Evolutionary conservation across 2,888 invertebrate genomes (phyloP), one percentile per base, ranked within the genome.

Genomic region (Poecilobothrus nobilitatus): DNA sequence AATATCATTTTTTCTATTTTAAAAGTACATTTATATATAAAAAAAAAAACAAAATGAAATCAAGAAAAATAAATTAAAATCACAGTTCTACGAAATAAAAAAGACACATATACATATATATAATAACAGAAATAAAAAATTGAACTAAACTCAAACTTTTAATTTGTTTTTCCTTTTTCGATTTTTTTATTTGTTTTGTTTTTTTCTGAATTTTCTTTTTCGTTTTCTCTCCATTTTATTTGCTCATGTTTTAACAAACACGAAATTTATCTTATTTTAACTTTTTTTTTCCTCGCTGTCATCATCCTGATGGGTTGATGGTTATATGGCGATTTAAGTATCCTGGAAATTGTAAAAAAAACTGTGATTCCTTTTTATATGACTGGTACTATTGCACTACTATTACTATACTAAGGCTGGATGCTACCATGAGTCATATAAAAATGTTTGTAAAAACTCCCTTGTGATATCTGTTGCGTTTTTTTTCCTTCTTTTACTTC

Each of bases 241-340:
- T 53, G 15, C 15, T 53, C 53, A 53, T 53, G 53, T 53, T 53
- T 12, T 12, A n/a, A 53, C 53, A 53, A 53, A 53, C 53, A 53
- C 53, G 53, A 53, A 53, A 53, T 53, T 53, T 53, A 53, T 53
- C 53, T 53, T 41, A 41, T 3, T 41, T 53, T 53, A 37, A 37
- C 2, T 37, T 37, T 37, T 37, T 37, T 37, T 18, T 18, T 8
- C 53, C 15, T 15, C n/a, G 53, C 53, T 53, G 53, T 53, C 53
- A 53, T 53, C 53, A 53, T 53, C 15, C 53, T 53, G 53, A 53
- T 53, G 53, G 53, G 53, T 53, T 53, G 53, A 53, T 53, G 53
- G 53, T 53, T 53, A 53, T 53, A 53, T 53, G 18, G 53, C 18
- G 18, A 53, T 53, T 53, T 53, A 53, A 53, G 53, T 53, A 53